Percentiles rank a stretch among this genome's conserved stretches.
phyloP scores from a whole-genome alignment of 92 coral and sea anemone genomes.

The Bergia puertoricense region DNA sequence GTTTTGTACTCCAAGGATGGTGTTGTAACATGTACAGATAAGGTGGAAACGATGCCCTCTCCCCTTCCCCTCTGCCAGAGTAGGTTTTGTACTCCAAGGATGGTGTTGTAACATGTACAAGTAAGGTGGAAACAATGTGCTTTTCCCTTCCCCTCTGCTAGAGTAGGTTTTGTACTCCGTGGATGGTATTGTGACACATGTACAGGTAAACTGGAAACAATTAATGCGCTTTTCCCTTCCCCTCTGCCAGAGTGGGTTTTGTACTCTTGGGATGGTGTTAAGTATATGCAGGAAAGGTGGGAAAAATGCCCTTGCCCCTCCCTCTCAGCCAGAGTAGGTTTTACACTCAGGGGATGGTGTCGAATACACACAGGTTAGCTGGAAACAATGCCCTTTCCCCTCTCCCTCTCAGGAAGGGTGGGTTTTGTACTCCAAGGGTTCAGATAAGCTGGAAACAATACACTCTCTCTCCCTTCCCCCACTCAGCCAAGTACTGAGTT shows the following conservation, averaged over 20 bases:
- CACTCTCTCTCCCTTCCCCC: too few species aligned
- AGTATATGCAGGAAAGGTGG: neutral
- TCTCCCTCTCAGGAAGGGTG: neutral
- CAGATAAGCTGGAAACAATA: too few species aligned
- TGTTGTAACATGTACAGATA: constrained; percentile 79
- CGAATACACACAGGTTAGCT: constrained; percentile 75
- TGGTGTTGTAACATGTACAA: constrained; percentile 79
- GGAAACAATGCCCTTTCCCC: neutral
- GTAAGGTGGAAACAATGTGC: constrained; percentile 20
- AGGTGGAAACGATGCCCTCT: neutral
- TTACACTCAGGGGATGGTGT: constrained; percentile 81
- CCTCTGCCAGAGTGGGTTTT: neutral
- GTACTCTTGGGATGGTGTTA: neutral
- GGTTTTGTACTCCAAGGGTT: too few species aligned
- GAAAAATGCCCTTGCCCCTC: too few species aligned
- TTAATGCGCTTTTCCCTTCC: neutral
- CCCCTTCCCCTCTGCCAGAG: constrained; percentile 54
- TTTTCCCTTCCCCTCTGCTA: constrained; percentile 33
- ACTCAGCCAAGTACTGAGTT: too few species aligned
- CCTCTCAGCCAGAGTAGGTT: constrained; percentile 50
- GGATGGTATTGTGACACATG: constrained; percentile 77
- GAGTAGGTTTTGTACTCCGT: constrained; percentile 71
- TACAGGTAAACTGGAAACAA: constrained; percentile 54
- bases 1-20: constrained; percentile 79
- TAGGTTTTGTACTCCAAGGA: constrained; percentile 75